Evolutionary conservation across 1,140 invertebrate genomes (phyloP).

Genomic region (Metopolophium dirhodum): DNA sequence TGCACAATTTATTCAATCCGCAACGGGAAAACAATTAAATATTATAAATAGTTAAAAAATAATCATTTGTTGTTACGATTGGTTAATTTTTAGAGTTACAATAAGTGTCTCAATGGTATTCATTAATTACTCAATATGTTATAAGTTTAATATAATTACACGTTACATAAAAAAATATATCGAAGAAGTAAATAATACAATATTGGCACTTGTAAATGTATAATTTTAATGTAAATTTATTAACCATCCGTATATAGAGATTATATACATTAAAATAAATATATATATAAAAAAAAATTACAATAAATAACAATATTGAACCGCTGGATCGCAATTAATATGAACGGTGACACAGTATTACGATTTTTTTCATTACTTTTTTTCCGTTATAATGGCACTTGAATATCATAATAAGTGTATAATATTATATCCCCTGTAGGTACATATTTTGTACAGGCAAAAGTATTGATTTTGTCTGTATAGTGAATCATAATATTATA

Average conservation of each 20-base stretch:
- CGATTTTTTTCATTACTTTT: conserved; percentile 23
- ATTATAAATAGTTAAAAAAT: conserved; percentile 58
- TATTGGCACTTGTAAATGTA: conserved; percentile 54
- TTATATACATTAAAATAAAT: conserved; percentile 43
- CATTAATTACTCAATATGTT: conserved; percentile 23
- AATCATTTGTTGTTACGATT: conserved; percentile 55
- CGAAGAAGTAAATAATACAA: conserved; percentile 51
- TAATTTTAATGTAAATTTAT: conserved; percentile 25
- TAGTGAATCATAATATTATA: not conserved
- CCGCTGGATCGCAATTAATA: not conserved
- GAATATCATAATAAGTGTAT: not conserved
- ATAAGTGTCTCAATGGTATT: conserved; percentile 42
- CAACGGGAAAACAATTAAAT: conserved; percentile 55
- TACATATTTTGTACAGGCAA: not conserved
- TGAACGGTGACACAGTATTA: conserved; percentile 20
- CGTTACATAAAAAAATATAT: conserved; percentile 54
- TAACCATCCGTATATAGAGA: conserved; percentile 35
- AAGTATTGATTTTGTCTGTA: not conserved
- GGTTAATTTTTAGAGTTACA: conserved; percentile 55
- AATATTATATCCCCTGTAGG: not conserved
- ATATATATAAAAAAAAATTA: conserved; percentile 38
- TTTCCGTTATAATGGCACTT: conserved; percentile 25
- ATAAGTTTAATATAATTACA: conserved; percentile 50
- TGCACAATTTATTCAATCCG: conserved; percentile 56
- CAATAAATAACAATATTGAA: conserved; percentile 43